Evolutionary conservation across 2,113 vertebrate genomes (phyloP).

Genomic region (Syngnathoides biaculeatus): DNA sequence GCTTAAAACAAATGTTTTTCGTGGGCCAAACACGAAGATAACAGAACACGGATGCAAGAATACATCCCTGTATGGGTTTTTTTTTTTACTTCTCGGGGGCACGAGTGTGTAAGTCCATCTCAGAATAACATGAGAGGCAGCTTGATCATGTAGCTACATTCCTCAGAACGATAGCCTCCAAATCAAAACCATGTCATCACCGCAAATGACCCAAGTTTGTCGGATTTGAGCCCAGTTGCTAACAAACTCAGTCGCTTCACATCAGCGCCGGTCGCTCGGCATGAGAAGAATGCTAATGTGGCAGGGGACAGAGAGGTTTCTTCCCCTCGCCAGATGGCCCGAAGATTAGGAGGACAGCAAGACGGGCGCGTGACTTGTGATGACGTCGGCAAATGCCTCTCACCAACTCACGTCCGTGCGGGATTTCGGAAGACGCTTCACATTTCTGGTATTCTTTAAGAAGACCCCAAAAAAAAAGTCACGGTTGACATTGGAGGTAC

Average conservation of each 20-base stretch:
- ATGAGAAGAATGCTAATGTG: constrained; percentile 54
- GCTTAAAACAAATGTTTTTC: too few relatives aligned
- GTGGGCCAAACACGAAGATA: too few relatives aligned
- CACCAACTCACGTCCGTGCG: constrained; percentile 30
- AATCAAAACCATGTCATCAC: constrained; percentile 31
- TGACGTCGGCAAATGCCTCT: constrained; percentile 49
- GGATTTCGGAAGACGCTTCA: constrained; percentile 41
- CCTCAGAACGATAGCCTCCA: constrained; percentile 7
- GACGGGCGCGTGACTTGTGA: constrained; percentile 39
- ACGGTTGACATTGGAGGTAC: not conserved
- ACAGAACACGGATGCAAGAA: not conserved
- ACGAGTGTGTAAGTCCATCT: not conserved
- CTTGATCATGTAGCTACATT: too few relatives aligned
- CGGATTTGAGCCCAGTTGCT: constrained; percentile 19
- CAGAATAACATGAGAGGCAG: not conserved
- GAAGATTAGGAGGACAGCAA: constrained; percentile 59
- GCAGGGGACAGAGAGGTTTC: constrained; percentile 39
- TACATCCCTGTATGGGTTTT: not conserved
- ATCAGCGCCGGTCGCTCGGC: constrained; percentile 13
- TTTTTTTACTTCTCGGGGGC: too few relatives aligned
- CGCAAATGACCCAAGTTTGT: constrained; percentile 39
- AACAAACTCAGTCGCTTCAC: constrained; percentile 41
- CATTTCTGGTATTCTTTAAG: too few relatives aligned
- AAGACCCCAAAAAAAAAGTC: constrained; percentile 10
- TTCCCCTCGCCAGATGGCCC: constrained; percentile 54